Evolutionary conservation across 2,888 invertebrate species (phyloP), one percentile per base, ranked within the genome.

Genomic region (Drosophila acutilabella): DNA sequence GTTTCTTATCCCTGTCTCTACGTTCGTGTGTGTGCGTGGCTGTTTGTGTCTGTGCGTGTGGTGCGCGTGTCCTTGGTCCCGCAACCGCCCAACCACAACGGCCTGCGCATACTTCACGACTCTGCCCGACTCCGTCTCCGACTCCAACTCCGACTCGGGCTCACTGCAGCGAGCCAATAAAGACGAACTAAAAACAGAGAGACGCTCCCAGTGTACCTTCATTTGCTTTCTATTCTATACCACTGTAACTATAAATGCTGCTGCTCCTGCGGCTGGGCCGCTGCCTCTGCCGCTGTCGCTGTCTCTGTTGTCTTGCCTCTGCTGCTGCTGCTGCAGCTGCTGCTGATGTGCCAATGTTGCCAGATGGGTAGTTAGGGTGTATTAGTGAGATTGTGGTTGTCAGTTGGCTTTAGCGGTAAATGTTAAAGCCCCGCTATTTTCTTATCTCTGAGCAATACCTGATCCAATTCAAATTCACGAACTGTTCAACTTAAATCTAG

Each of bases 71-170:
- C 60, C 67, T 74, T 80, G 70, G 87, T 88, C 70, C 82, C 70
- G 67, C 82, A 60, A 67, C 66, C 74, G 80, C 88, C 88, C 82
- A 89, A 78, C 76, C 81, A 69, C 74, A 79, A 71, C 65, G 65
- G 62, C 56, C 52, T 70, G 77, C 71, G 81, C 67, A 60, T 58
- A 76, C 71, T 78, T 78, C 71, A 59, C 71, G 66, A 66, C 68
- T 71, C 64, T 54, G 36, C 13, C 59, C 73, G 78, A 78, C 78
- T 18, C 23, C 52, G 56, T 66, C 68, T 36, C 57, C 73, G 74
- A 78, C 78, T 18, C 23, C 48, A 53, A 79, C 67, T 66, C 66
- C 61, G 48, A 33, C 45, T 42, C 20, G 47, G 51, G 74, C 74
- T 71, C 72, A 64, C 64, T 69, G 69, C 64, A 75, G 71, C 57